Evolutionary conservation across 2,797 vertebrate species (phyloP).

Genomic region (Gymnothorax javanicus): DNA sequence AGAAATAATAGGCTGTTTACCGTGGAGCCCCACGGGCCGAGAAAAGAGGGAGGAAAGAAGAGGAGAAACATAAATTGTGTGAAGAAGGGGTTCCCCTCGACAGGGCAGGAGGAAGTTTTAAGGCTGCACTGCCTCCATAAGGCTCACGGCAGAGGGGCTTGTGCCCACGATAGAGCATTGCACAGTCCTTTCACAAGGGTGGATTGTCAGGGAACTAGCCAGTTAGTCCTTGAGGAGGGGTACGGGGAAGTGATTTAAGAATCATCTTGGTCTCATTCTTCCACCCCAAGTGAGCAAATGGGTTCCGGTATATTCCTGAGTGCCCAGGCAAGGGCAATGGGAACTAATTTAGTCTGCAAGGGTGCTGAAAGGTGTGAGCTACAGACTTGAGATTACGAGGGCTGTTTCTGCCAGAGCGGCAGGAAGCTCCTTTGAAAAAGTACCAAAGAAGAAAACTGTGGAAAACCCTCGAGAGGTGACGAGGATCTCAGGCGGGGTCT

Average conservation of each 20-base stretch:
- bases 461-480: neutral
- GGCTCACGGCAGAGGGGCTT: neutral
- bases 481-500: neutral
- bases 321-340: no score
- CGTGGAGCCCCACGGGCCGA: conserved; percentile 54
- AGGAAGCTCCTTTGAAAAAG: conserved; percentile 4
- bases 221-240: neutral
- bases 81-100: neutral
- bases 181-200: neutral
- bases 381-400: neutral
- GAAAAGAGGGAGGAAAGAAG: conserved; percentile 36
- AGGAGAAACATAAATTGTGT: neutral
- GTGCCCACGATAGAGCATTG: conserved; percentile 7
- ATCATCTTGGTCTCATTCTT: neutral
- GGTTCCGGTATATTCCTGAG: neutral
- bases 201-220: neutral
- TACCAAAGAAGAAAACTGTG: neutral
- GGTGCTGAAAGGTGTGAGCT: conserved; percentile 13
- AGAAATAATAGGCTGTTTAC: conserved; percentile 84
- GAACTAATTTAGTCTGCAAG: neutral
- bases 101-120: neutral
- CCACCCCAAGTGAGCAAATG: neutral
- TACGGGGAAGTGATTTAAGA: neutral
- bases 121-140: neutral
- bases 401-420: neutral